phyloP scores from a whole-genome alignment of 2,113 vertebrate genomes.

The Vulpes lagopus region DNA sequence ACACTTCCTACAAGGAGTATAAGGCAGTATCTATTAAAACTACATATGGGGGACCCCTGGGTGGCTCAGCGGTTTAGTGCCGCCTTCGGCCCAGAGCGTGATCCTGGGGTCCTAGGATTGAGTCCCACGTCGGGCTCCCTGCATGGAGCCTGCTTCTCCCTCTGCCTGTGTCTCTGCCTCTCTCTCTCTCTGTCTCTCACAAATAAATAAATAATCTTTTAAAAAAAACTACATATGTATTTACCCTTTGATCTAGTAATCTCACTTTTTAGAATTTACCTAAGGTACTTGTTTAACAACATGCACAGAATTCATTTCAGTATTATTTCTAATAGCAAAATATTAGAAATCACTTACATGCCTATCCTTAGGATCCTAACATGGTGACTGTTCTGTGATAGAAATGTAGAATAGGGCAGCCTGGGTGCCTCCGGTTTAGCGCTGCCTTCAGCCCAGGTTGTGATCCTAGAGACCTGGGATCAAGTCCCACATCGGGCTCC shows the following conservation, averaged over 20 bases:
- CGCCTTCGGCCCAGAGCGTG: too few relatives aligned
- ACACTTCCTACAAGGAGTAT: neutral
- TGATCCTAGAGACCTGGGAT: too few relatives aligned
- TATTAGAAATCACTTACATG: constrained; percentile 13
- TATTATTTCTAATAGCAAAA: neutral
- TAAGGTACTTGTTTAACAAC: neutral
- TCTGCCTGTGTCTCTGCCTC: too few relatives aligned
- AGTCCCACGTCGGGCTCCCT: too few relatives aligned
- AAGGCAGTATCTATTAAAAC: neutral
- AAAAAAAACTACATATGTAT: neutral
- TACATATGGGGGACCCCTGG: neutral
- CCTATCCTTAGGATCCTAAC: neutral
- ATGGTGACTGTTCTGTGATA: neutral
- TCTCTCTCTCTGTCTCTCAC: too few relatives aligned
- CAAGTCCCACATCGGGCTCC: too few relatives aligned
- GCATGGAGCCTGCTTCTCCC: too few relatives aligned
- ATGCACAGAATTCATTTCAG: neutral
- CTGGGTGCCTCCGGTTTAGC: too few relatives aligned
- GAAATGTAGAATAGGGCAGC: neutral
- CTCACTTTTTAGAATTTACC: neutral
- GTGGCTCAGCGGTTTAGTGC: too few relatives aligned
- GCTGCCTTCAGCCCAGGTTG: too few relatives aligned
- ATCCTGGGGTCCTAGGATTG: too few relatives aligned
- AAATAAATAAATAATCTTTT: too few relatives aligned
- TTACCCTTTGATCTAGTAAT: neutral